These are phyloP conservation scores for Coracias cyanogaster DNA, from an alignment of 2,797 vertebrate species.

Conservation along the genomic window DNA sequence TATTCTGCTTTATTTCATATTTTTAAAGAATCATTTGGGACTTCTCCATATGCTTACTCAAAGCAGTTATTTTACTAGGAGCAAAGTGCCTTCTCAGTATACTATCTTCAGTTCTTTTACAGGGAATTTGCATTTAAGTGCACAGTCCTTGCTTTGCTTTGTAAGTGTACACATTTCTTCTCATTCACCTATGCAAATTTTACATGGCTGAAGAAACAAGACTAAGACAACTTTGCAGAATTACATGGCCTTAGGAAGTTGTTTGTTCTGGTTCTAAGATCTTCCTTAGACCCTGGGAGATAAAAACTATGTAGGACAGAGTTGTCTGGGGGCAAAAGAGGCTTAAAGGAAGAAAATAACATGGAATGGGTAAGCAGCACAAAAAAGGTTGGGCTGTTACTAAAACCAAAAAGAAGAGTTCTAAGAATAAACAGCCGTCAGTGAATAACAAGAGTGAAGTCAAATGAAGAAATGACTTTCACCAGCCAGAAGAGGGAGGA, in stretches of 20 bases:
- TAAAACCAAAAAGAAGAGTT: not conserved
- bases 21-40: not conserved
- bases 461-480: slow-evolving; percentile 29
- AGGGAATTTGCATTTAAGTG: not conserved
- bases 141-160: not conserved
- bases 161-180: not conserved
- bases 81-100: not conserved
- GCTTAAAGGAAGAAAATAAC: not conserved
- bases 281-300: not conserved
- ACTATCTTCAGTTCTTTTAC: not conserved
- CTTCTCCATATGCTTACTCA: not conserved
- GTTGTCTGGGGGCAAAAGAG: not conserved
- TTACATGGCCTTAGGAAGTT: not conserved
- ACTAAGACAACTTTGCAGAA: not conserved
- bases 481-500: not conserved
- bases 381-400: not conserved
- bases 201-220: not conserved
- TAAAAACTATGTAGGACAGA: not conserved
- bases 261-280: not conserved
- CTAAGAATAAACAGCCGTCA: slow-evolving; percentile 37
- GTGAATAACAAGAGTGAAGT: slow-evolving; percentile 15
- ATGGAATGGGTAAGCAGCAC: not conserved
- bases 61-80: not conserved
- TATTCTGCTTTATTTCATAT: not conserved
- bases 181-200: not conserved